A percentile compares a stretch with the other conserved stretches of the same genome.
These are phyloP conservation scores for Hydrolagus affinis DNA, from an alignment of 2,113 vertebrate species.

Conservation along the genomic window DNA sequence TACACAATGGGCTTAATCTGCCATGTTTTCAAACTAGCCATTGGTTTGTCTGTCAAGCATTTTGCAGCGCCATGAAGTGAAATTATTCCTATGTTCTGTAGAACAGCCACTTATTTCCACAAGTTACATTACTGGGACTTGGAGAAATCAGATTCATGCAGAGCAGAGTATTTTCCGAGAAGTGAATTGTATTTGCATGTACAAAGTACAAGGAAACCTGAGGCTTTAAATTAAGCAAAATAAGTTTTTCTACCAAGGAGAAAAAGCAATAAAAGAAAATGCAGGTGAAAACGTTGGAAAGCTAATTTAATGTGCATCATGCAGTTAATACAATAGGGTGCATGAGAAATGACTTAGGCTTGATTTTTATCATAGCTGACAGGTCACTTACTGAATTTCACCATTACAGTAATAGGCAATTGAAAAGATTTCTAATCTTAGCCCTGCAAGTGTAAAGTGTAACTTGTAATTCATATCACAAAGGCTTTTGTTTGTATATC, in stretches of 20 bases:
- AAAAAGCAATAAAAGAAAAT: background rate
- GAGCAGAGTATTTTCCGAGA: background rate
- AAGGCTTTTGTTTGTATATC: background rate
- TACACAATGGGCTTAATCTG: background rate
- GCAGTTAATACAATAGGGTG: background rate
- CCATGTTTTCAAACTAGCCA: no score
- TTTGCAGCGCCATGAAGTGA: background rate
- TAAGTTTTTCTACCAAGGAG: background rate
- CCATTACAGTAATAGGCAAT: slow-evolving; percentile 12
- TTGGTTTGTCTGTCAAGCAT: background rate
- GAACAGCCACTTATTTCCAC: background rate
- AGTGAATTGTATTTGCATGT: background rate
- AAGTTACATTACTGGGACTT: background rate
- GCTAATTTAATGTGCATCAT: background rate
- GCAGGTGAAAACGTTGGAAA: background rate
- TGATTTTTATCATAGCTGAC: slow-evolving; percentile 28
- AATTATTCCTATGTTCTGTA: background rate
- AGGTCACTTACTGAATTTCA: slow-evolving; percentile 7
- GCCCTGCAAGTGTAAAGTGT: background rate
- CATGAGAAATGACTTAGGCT: background rate
- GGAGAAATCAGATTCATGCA: slow-evolving; percentile 12
- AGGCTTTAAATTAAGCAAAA: background rate
- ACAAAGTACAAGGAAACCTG: background rate
- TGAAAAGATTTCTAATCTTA: slow-evolving; percentile 27
- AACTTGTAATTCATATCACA: slow-evolving; percentile 15